Base-by-base conservation (phyloP, 2,113 vertebrate species). In the Apistogramma diplotaenia region DNA sequence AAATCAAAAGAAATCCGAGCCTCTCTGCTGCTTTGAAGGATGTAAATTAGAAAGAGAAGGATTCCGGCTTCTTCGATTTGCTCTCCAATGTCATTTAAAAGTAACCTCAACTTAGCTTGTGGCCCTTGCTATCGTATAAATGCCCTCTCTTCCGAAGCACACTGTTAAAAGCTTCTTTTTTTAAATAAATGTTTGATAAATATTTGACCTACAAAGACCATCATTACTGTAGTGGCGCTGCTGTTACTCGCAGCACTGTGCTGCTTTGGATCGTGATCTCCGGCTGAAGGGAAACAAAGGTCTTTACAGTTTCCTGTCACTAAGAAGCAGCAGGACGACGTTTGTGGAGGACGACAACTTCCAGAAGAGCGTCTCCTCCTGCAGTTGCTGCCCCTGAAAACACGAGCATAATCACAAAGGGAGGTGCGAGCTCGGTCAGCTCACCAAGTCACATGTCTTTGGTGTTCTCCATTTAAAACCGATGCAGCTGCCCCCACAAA, bases 1-100 rank as follows among this genome's bases (percentile, higher is more conserved):
- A 46, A 70, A 51, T 25, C 27, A 15, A 5, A 62, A 33, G 51
- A 75, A 81, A 74, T 74, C 73, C 65, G 21, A 75, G 56, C 40
- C 55, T 35, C 0, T n/a, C 33, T 27, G 46, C 6, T 76, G 55
- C 56, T 85, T 75, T 82, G 61, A 71, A 62, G 16, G 53, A n/a
- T 5, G 31, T 18, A 76, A 21, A 81, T 19, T 35, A 12, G 18
- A 51, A 46, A 46, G 43, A 29, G 40, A 53, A 43, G 59, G 60
- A 73, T 82, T 58, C 33, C 27, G 56, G 67, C 57, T 72, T 21
- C 21, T 56, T 4, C 9, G 4, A 37, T 27, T 59, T 75, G 19
- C 12, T 12, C 77, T 65, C 58, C 25, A 10, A 54, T 49, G 31
- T 67, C 61, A 57, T 61, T 87, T 55, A 57, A 84, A 84, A 71